Base-by-base conservation (phyloP, 2,113 vertebrate species). In the Parus major region DNA sequence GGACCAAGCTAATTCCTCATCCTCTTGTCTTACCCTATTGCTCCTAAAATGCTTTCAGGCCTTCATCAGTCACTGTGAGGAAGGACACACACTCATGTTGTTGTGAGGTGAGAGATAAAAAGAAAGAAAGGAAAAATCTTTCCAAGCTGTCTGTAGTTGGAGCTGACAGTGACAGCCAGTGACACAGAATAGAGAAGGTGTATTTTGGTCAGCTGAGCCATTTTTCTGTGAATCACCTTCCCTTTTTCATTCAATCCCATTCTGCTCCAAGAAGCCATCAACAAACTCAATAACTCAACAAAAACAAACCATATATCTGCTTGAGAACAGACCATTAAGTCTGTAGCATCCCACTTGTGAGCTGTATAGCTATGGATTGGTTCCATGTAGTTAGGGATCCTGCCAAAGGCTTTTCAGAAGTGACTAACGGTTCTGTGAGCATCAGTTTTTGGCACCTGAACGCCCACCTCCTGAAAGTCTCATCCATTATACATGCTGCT, bases 261-360 rank as follows among this genome's bases (percentile, higher is more conserved):
- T 92, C 94, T 94, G 85, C 79, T 96, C 94, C 93, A 96, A 96
- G 85, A 96, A 95, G 60, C 93, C 90, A 96, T 92, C 95, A 96
- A 94, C 85, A 94, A 95, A 88, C 88, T 95, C 95, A 86, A 81
- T 97, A 97, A 97, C 91, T 93, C 95, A 94, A 96, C 87, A 91
- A 87, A 95, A 95, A 92, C 95, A 96, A 96, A 95, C 92, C 93
- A 77, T 96, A 96, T 95, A 97, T 97, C 90, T 93, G 92, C 76
- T 94, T 1, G 22, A 90, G 92, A 95, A 41, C 82, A 94, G 92
- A 90, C 87, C 90, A 93, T 96, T 95, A 96, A 95, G 78, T 86
- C 93, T 96, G 93, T 94, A 94, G 83, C 94, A 93, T 96, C 88
- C 94, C 7, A 36, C 88, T 94, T 90, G 92, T 1, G 39, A 93